A percentile compares a stretch with the other conserved stretches of the same genome.
Evolutionary conservation across 2,888 invertebrate species (phyloP).

Genomic region (Stenotaenia linearis): DNA sequence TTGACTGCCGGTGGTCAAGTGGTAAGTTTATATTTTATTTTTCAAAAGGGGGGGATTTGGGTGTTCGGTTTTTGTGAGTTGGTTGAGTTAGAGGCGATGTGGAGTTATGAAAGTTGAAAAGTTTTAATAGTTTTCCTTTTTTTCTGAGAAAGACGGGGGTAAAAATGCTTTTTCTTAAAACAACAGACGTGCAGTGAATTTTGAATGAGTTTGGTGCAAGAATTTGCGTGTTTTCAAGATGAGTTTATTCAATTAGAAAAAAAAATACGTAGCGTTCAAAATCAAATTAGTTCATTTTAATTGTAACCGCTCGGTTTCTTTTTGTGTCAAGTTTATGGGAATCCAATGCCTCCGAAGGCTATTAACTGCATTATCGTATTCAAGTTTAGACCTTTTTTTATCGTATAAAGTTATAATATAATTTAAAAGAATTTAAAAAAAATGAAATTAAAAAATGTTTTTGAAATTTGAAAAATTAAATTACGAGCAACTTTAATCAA

Average conservation of each 20-base stretch:
- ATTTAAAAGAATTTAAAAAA: too few species aligned
- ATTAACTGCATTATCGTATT: too few species aligned
- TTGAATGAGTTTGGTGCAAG: background rate
- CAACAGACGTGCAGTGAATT: background rate
- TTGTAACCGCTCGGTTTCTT: background rate
- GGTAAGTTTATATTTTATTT: background rate
- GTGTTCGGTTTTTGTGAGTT: background rate
- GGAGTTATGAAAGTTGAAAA: background rate
- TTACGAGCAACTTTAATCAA: too few species aligned
- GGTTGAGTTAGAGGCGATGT: too few species aligned
- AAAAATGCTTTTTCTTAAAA: slow-evolving; percentile 7
- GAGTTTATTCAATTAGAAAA: background rate
- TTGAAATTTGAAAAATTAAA: too few species aligned
- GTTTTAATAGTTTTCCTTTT: background rate
- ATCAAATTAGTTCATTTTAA: background rate
- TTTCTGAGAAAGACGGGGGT: background rate
- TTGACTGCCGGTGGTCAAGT: background rate
- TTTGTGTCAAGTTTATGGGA: too few species aligned
- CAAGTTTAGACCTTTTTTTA: too few species aligned
- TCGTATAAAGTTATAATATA: too few species aligned
- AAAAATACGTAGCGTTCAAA: background rate
- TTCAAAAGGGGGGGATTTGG: too few species aligned
- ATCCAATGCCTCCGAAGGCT: too few species aligned
- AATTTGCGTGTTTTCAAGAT: slow-evolving; percentile 11
- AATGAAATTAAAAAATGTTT: too few species aligned